Evolutionary conservation across 2,888 invertebrate species (phyloP).

Genomic region (Sarcophaga carnaria): DNA sequence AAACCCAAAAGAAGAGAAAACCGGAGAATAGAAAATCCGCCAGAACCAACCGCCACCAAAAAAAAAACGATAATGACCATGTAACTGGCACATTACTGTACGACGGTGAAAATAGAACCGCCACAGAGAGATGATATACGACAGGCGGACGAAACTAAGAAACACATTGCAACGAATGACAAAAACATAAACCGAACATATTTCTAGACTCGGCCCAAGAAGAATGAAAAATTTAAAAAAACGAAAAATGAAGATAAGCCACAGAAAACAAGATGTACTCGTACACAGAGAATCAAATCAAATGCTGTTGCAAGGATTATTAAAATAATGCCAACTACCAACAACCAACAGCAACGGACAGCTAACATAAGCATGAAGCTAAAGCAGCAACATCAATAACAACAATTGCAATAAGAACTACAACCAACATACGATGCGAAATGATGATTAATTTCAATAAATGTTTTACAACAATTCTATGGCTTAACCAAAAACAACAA

Average conservation of each 20-base stretch:
- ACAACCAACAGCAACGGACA: too few relatives aligned
- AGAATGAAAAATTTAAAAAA: neutral
- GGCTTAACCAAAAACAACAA: too few relatives aligned
- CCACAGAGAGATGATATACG: too few relatives aligned
- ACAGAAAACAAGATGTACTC: conserved; percentile 16
- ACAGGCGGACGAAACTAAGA: neutral
- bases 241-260: conserved; percentile 47
- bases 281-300: too few relatives aligned
- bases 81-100: conserved; percentile 23
- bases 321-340: conserved; percentile 10
- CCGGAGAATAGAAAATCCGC: neutral
- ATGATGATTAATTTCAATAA: conserved; percentile 80
- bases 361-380: neutral
- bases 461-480: conserved; percentile 74
- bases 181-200: conserved; percentile 2
- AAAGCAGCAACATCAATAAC: neutral
- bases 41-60: too few relatives aligned
- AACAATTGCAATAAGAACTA: neutral
- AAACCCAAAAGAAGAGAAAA: conserved; percentile 23
- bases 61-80: conserved; percentile 49
- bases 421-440: conserved; percentile 57
- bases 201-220: conserved; percentile 11
- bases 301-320: conserved; percentile 43
- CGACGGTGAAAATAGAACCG: too few relatives aligned
- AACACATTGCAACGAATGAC: neutral